Conservation (phyloP, 2,888 invertebrate genomes). For the Hydroisotoma schaefferi region DNA sequence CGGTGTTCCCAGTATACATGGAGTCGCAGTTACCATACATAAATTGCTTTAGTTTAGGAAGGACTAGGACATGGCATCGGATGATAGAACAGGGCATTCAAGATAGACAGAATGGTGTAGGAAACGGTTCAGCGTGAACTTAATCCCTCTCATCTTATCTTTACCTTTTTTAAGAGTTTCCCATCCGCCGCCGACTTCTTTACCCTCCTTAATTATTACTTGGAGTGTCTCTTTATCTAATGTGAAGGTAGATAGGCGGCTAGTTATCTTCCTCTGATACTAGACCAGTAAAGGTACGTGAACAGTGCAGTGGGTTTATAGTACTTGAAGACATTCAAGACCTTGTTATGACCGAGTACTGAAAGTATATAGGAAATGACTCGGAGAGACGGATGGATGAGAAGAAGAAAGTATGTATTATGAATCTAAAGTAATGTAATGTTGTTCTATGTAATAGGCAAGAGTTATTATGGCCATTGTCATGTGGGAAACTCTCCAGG, state of each 20-base stretch:
- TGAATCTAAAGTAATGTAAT: no score
- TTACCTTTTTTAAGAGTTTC: not conserved
- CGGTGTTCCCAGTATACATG: no score
- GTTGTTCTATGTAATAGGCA: not conserved
- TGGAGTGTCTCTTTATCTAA: not conserved
- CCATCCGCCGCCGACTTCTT: not conserved
- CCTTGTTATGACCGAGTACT: no score
- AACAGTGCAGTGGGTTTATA: no score
- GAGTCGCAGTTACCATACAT: no score
- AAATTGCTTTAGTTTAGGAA: constrained; percentile 2
- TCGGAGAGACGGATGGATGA: not conserved
- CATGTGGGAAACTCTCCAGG: not conserved
- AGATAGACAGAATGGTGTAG: no score
- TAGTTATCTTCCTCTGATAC: not conserved
- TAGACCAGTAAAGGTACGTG: not conserved
- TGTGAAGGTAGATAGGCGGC: not conserved
- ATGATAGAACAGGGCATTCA: no score
- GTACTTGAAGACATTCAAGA: no score
- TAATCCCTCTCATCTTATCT: constrained; percentile 6
- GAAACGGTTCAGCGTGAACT: no score
- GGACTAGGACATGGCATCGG: no score
- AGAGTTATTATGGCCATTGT: constrained; percentile 15
- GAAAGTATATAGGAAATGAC: not conserved
- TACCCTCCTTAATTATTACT: constrained; percentile 3
- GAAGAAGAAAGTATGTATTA: not conserved